A percentile compares a stretch with the other conserved stretches of the same genome.
Conservation (phyloP, 1,140 invertebrate species). For the Neodiprion fabricii region DNA sequence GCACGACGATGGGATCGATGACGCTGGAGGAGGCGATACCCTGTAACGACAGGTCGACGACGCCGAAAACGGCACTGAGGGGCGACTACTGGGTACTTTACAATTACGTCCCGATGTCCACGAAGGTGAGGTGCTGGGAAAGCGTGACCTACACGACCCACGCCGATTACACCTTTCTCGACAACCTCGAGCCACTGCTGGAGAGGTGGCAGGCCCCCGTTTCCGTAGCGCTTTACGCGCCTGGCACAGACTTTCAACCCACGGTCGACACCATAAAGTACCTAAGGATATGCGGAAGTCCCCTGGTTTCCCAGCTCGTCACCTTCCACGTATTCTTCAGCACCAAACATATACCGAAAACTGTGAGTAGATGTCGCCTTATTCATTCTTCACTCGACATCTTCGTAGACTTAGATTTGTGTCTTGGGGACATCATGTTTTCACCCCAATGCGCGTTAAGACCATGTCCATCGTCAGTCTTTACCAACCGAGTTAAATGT, state of each 20-base stretch:
- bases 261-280: constrained; percentile 68
- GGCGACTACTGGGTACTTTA: constrained; percentile 91
- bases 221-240: constrained; percentile 74
- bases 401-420: not conserved
- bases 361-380: constrained; percentile 57
- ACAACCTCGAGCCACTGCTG: constrained; percentile 84
- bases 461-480: no score
- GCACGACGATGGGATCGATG: constrained; percentile 20
- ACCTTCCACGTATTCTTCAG: constrained; percentile 90
- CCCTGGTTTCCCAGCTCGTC: constrained; percentile 74
- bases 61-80: constrained; percentile 73
- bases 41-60: constrained; percentile 71
- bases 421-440: constrained; percentile 9
- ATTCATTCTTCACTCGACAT: not conserved
- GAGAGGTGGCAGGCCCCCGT: constrained; percentile 75
- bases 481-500: no score
- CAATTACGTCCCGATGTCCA: constrained; percentile 75
- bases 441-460: no score
- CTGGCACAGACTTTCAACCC: constrained; percentile 68
- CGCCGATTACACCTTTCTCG: constrained; percentile 88
- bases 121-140: constrained; percentile 73
- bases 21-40: constrained; percentile 61
- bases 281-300: constrained; percentile 64
- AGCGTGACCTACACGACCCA: constrained; percentile 92
- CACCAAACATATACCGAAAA: constrained; percentile 81